Evolutionary conservation across 2,888 invertebrate genomes (phyloP).

Genomic region (Mactromeris polynyma): DNA sequence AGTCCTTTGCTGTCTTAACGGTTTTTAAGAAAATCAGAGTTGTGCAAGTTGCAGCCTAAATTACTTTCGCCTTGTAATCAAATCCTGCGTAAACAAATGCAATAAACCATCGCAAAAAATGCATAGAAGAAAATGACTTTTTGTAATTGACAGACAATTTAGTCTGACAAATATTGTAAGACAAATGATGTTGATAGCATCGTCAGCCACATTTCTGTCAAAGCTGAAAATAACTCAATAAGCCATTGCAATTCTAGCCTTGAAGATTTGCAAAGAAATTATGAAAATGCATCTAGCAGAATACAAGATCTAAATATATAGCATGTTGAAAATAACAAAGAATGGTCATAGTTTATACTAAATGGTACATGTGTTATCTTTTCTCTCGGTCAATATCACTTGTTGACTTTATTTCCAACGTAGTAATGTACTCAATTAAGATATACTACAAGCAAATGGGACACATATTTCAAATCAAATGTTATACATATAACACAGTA

Average conservation of each 20-base stretch:
- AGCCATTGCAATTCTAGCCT: neutral
- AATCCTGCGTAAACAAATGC: neutral
- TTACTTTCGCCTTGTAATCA: neutral
- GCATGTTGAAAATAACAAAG: too few relatives aligned
- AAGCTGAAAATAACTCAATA: neutral
- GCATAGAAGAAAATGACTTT: neutral
- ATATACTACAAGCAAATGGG: too few relatives aligned
- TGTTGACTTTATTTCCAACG: too few relatives aligned
- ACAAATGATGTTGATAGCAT: neutral
- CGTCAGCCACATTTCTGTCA: neutral
- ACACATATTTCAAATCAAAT: too few relatives aligned
- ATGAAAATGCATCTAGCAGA: too few relatives aligned
- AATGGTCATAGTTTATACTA: too few relatives aligned
- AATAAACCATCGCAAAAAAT: neutral
- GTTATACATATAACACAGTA: too few relatives aligned
- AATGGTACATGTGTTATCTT: too few relatives aligned
- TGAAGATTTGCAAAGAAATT: neutral
- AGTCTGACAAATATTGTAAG: neutral
- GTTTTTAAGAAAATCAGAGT: neutral
- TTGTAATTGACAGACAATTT: slow-evolving; percentile 5
- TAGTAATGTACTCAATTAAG: too few relatives aligned
- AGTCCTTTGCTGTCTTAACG: neutral
- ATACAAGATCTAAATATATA: too few relatives aligned
- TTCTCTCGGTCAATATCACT: too few relatives aligned
- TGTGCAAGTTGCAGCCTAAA: neutral